Evolutionary conservation across 2,888 invertebrate species (phyloP).

Genomic region (Zygothrica quintamaculata): DNA sequence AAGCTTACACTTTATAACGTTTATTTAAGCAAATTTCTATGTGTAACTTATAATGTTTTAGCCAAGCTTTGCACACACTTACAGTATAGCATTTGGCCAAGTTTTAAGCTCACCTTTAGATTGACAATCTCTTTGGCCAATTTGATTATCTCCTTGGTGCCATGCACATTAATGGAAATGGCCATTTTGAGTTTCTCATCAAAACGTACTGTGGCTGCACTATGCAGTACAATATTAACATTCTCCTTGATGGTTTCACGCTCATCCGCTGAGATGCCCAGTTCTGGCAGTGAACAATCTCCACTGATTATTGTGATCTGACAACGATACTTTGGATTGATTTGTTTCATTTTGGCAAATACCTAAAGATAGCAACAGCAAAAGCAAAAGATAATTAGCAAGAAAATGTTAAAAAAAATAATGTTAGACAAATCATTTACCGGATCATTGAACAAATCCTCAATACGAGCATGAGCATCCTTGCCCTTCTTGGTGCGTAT

Average conservation of each 20-base stretch:
- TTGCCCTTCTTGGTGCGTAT: slow-evolving; percentile 88
- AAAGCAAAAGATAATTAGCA: slow-evolving; percentile 1
- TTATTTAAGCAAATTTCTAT: no score
- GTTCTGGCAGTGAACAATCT: slow-evolving; percentile 82
- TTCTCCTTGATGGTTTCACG: slow-evolving; percentile 82
- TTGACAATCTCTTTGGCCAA: slow-evolving; percentile 88
- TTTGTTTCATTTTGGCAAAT: slow-evolving; percentile 78
- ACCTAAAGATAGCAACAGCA: slow-evolving; percentile 51
- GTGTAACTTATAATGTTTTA: no score
- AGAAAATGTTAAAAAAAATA: no score
- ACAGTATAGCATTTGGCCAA: no score
- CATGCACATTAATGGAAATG: slow-evolving; percentile 89
- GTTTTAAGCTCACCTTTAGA: slow-evolving; percentile 86
- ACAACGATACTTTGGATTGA: slow-evolving; percentile 81
- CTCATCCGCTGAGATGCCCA: slow-evolving; percentile 84
- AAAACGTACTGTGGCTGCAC: slow-evolving; percentile 94
- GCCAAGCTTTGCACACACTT: no score
- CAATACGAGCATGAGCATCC: slow-evolving; percentile 88
- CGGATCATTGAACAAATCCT: slow-evolving; percentile 89
- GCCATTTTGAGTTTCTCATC: slow-evolving; percentile 90
- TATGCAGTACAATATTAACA: slow-evolving; percentile 90
- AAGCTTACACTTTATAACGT: no score
- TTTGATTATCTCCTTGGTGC: slow-evolving; percentile 88
- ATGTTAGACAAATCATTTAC: slow-evolving; percentile 82
- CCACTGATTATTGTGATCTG: slow-evolving; percentile 85